Conservation (phyloP, 2,888 invertebrate species). For the Perizoma flavofasciatum region DNA sequence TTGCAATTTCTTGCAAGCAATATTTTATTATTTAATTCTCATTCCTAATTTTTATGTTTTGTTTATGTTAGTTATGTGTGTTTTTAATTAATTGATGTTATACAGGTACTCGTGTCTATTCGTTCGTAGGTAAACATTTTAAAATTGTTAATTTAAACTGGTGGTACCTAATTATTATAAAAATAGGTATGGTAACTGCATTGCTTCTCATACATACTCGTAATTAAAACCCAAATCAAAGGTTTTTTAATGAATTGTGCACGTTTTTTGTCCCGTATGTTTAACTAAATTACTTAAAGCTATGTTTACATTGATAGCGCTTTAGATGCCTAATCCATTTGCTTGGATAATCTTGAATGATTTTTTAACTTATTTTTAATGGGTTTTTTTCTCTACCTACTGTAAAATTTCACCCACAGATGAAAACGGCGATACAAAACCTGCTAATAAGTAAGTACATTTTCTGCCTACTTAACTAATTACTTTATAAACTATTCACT, state of each 20-base stretch:
- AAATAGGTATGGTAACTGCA: background rate
- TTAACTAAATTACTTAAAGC: too few species aligned
- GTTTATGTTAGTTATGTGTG: conserved; percentile 1
- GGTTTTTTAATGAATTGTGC: too few species aligned
- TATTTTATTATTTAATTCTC: background rate
- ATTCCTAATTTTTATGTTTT: conserved; percentile 3
- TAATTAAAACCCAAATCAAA: too few species aligned
- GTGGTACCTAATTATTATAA: background rate
- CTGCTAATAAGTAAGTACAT: conserved; percentile 27
- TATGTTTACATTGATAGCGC: too few species aligned
- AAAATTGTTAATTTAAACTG: conserved; percentile 15
- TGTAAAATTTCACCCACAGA: conserved; percentile 9
- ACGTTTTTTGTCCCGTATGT: too few species aligned
- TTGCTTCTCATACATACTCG: background rate
- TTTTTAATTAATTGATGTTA: conserved; percentile 39
- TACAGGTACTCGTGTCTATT: conserved; percentile 73
- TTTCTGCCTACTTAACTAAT: background rate
- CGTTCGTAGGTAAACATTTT: conserved; percentile 61
- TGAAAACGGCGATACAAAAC: conserved; percentile 17
- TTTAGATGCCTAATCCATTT: too few species aligned
- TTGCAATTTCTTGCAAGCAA: background rate
- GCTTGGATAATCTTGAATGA: too few species aligned
- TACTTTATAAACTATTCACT: too few species aligned
- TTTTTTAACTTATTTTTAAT: too few species aligned
- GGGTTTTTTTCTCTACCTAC: too few species aligned